Evolutionary conservation across 1,140 invertebrate species (phyloP), one percentile per base, ranked within the genome.

Genomic region (Cydia strobilella): DNA sequence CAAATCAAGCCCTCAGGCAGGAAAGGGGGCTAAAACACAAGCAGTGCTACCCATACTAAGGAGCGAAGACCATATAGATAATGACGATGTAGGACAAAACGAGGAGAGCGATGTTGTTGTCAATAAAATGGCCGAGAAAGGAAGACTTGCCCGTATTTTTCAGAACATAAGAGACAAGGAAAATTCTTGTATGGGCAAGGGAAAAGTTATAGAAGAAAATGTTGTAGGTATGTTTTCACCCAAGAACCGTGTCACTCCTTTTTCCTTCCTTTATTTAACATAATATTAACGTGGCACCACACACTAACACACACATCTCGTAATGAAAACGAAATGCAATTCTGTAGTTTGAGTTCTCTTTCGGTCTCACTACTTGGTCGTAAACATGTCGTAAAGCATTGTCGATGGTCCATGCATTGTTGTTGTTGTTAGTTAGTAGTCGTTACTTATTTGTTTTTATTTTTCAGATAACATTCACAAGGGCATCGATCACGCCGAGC

Each of bases 31-130:
- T 15, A 93, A 93, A 77, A 93, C 90, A 15, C 92, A 93, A 80
- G 92, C 92, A 5, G 92, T 93, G 6, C 87, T 93, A 81, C 92
- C 92, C 10, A 93, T 93, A 48, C 86, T 93, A 20, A 82, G 92
- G 51, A 89, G 86, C 72, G 92, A 93, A 75, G 92, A 93, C 45
- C 78, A 85, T 10, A 87, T 91, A 6, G 90, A 90, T 42, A 75
- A 86, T 6, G 84, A 86, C n/a, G 82, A 80, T 10, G 63, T 75
- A 23, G 77, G 69, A 3, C 76, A 87, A 7, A 77, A 74, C 25
- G 90, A 91, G 51, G 89, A 91, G 20, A 62, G 74, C 42, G 90
- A 91, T 27, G 89, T 93, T 13, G 89, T 93, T 0, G 86, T 88
- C 0, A 86, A 87, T 48, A 90, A 91, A 82, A 54, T 84, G 13